Percentiles rank a stretch among this genome's conserved stretches.
phyloP scores from a whole-genome alignment of 2,888 invertebrate genomes.

The Lithophane semibrunnea region DNA sequence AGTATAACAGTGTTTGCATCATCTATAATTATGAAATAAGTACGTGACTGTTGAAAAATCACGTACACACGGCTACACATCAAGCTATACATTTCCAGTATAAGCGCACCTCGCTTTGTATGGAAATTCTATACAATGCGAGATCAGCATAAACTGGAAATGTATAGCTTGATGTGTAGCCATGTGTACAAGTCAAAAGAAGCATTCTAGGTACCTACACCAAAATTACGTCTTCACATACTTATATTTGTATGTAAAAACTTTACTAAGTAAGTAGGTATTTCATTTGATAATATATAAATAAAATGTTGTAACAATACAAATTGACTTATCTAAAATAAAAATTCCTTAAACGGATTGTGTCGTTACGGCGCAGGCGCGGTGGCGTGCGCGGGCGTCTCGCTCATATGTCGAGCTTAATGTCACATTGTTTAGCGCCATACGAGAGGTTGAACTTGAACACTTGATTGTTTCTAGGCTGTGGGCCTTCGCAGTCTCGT shows the following conservation, averaged over 20 bases:
- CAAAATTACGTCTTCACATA: not conserved
- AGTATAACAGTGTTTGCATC: not conserved
- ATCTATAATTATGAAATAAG: not conserved
- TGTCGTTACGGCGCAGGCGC: slow-evolving; percentile 40
- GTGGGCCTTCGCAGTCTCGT: slow-evolving; percentile 61
- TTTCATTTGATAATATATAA: not conserved
- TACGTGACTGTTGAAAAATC: not conserved
- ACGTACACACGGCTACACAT: too few species aligned
- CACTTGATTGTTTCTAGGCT: slow-evolving; percentile 70
- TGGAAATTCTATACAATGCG: too few species aligned
- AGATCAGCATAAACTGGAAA: too few species aligned
- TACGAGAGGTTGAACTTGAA: slow-evolving; percentile 85
- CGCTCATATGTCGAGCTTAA: slow-evolving; percentile 78
- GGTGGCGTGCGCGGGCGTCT: slow-evolving; percentile 77
- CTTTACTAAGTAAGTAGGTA: too few species aligned
- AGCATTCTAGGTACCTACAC: not conserved
- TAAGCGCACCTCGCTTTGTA: too few species aligned
- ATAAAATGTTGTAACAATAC: slow-evolving; percentile 4
- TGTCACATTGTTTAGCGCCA: slow-evolving; percentile 84
- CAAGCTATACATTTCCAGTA: too few species aligned
- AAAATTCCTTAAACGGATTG: slow-evolving; percentile 60
- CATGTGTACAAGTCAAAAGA: not conserved
- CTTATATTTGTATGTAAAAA: not conserved
- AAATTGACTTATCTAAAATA: slow-evolving; percentile 44
- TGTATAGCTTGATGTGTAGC: too few species aligned